Conservation (phyloP, 2,797 vertebrate species). For the Labroides dimidiatus region DNA sequence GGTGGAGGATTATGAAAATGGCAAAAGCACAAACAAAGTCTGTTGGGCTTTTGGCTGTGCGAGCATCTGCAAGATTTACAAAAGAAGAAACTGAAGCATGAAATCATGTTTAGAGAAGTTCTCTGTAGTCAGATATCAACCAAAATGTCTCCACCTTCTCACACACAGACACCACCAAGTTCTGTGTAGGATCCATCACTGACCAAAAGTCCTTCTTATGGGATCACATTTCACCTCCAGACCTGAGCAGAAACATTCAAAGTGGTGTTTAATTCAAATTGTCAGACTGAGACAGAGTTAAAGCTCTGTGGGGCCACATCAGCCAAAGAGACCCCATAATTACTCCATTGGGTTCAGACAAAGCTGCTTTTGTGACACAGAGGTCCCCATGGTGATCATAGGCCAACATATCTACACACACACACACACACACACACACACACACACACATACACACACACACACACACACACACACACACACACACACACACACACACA, state of each 20-base stretch:
- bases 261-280: slow-evolving; percentile 35
- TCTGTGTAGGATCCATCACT: background rate
- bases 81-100: slow-evolving; percentile 34
- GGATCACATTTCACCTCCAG: slow-evolving; percentile 15
- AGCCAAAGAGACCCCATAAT: slow-evolving; percentile 47
- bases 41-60: slow-evolving; percentile 33
- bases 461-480: slow-evolving; percentile 17
- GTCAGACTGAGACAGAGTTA: slow-evolving; percentile 38
- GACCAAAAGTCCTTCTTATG: background rate
- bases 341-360: slow-evolving; percentile 60
- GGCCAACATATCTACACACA: slow-evolving; percentile 50
- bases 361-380: slow-evolving; percentile 70
- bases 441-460: slow-evolving; percentile 36
- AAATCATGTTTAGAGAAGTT: slow-evolving; percentile 29
- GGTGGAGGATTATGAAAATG: slow-evolving; percentile 70
- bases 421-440: slow-evolving; percentile 34
- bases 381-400: slow-evolving; percentile 43
- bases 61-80: slow-evolving; percentile 44
- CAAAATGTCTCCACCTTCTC: slow-evolving; percentile 6
- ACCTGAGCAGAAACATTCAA: slow-evolving; percentile 13
- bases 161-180: no score
- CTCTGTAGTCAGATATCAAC: background rate
- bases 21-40: slow-evolving; percentile 66
- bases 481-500: slow-evolving; percentile 2
- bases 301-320: slow-evolving; percentile 25